Evolutionary conservation across 2,888 invertebrate species (phyloP), one percentile per base, ranked within the genome.

Genomic region (Drosophila ustulata): DNA sequence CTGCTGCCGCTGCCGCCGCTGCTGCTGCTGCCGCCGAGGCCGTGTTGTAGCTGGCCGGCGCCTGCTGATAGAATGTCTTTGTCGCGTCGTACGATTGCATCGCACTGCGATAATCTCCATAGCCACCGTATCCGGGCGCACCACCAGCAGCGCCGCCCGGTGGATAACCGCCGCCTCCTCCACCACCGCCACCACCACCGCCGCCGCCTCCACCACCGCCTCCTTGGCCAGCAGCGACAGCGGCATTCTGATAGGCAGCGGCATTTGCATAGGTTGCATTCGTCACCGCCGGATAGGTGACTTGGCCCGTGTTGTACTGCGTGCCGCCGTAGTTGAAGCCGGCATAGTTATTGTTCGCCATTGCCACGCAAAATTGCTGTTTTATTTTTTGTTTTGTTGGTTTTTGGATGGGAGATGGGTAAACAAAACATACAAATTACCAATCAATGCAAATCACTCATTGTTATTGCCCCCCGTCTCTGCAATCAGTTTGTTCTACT

Each of bases 291-390:
- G 91, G 91, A 78, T 91, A 91, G 28, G 90, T 73, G 25, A 91
- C 89, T 71, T 90, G 91, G 26, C 89, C 90, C 51, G 89, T 95
- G 82, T 95, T 96, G 93, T 97, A 97, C 94, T 97, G 97, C 91
- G 97, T 97, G 93, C 97, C 97, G 91, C 97, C 96, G 93, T 97
- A 97, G 91, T 97, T 96, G 95, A 98, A 98, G 92, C 97, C 97
- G 93, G 97, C 97, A 94, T 97, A 98, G 95, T 98, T 98, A 94
- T 97, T 97, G 93, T 97, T 89, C 50, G 91, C 89, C 91, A 91
- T 91, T 75, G 71, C 81, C 72, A 63, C 71, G 77, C 72, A 68
- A 72, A 76, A 37, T 37, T 11, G 37, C 37, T 37, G 37, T 37
- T 32, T 32, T 28, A 8, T 32, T 32, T 18, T 18, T 18, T 18